Conservation (phyloP, 2,113 vertebrate genomes). For the Chascanopsetta lugubris region DNA sequence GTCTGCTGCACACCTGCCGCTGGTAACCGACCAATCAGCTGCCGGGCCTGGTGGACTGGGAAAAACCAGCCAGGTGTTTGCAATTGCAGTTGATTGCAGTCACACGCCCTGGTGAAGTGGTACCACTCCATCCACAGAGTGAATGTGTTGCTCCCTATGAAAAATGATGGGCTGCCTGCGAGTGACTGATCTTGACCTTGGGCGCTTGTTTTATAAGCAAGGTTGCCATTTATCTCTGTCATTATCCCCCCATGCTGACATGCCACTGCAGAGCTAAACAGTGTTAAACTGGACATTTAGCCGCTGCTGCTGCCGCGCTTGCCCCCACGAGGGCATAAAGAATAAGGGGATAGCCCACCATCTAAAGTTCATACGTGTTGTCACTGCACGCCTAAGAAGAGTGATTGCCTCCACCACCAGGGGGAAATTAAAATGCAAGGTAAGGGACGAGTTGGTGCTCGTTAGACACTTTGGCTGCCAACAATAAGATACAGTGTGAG, state of each 20-base stretch:
- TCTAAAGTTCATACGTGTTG: no score
- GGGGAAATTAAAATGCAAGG: conserved; percentile 33
- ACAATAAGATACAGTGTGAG: conserved; percentile 26
- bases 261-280: conserved; percentile 29
- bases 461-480: conserved; percentile 32
- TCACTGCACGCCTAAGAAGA: no score
- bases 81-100: conserved; percentile 23
- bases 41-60: no score
- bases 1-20: no score
- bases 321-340: neutral
- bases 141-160: conserved; percentile 25
- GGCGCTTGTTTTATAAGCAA: conserved; percentile 33
- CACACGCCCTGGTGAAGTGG: conserved; percentile 10
- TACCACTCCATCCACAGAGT: conserved; percentile 35
- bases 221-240: conserved; percentile 38
- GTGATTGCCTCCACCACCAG: conserved; percentile 24
- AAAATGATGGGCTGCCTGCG: conserved; percentile 37
- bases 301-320: neutral
- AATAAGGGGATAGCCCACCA: neutral
- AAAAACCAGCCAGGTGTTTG: neutral
- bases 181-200: conserved; percentile 51
- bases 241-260: conserved; percentile 16
- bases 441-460: conserved; percentile 31
- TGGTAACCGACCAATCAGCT: no score
- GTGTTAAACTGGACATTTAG: conserved; percentile 25